These are phyloP conservation scores for Sebastes minor DNA, from an alignment of 2,797 vertebrate genomes.

Conservation along the genomic window DNA sequence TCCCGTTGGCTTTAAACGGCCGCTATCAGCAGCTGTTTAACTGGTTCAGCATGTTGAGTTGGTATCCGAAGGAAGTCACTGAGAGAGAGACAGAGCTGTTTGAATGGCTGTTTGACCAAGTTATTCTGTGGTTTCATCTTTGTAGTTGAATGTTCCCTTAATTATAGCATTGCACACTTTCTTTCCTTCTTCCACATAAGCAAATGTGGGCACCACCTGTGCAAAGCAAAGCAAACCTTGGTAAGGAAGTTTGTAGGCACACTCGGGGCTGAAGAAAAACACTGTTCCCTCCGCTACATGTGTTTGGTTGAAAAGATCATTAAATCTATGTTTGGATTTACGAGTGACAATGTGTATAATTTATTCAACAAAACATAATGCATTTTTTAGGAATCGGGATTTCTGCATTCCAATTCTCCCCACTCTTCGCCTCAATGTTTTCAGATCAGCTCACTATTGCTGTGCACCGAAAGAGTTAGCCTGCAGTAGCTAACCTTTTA, in stretches of 20 bases:
- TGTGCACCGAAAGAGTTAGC: neutral
- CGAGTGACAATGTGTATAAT: neutral
- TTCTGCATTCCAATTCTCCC: neutral
- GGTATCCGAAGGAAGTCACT: neutral
- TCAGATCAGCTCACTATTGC: neutral
- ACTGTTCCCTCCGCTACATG: neutral
- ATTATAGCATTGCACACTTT: neutral
- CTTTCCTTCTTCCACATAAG: neutral
- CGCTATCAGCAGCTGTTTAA: constrained; percentile 3
- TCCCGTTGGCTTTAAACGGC: neutral
- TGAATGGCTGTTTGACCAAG: neutral
- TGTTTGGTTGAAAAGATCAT: neutral
- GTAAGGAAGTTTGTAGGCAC: neutral
- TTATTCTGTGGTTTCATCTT: constrained; percentile 7
- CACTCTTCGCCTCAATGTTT: neutral
- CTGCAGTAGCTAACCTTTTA: neutral
- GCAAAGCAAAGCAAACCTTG: neutral
- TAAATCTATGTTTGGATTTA: neutral
- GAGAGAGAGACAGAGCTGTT: neutral
- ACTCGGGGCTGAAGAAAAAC: neutral
- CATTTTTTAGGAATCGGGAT: neutral
- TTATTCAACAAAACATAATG: neutral
- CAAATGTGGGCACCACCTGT: neutral
- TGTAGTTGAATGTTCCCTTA: neutral
- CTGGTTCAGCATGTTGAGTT: neutral